Base-by-base conservation (phyloP, 2,888 invertebrate genomes). In the Calliopum simillimum region DNA sequence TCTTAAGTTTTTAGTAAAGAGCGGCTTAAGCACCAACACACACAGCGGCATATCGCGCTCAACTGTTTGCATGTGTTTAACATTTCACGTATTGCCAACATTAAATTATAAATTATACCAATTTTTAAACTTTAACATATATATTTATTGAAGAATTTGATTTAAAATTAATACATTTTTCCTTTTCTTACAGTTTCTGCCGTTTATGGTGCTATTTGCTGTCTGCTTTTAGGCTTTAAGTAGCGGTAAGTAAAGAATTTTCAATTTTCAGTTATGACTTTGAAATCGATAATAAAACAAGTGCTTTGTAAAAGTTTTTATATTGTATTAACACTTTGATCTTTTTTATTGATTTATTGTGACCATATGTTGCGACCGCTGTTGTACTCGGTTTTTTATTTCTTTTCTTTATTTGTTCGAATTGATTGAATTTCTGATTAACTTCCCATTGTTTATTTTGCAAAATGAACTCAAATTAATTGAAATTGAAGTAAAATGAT, bases 381-480 rank as follows among this genome's bases (percentile, higher is more conserved):
- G 2, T 33, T 8, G 33, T 33, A 33, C 8, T 33, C 5, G n/a
- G n/a, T n/a, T n/a, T n/a, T n/a, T n/a, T n/a, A 5, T 33, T 33
- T 33, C 8, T 8, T 33, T 33, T 33, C 33, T 33, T 33, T 33
- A 33, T 16, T 71, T 64, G 64, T 25, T 23, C 33, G n/a, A 51
- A 59, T 68, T 68, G 64, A 71, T 71, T 68, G 68, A 64, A 62
- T 68, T 71, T 68, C 53, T 65, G 64, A 68, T 71, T 59, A 59
- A 64, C 25, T 58, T 69, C 14, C 33, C 41, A 63, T 69, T 69
- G 62, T 69, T 64, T 56, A 41, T 46, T n/a, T 43, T 16, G 59
- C 16, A 46, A 33, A 33, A 33, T 33, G 33, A 33, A 33, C 33
- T 33, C 33, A 33, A 33, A 33, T 33, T 33, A 33, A 33, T 33